A percentile compares a stretch with the other conserved stretches of the same genome.
Conservation (phyloP, 2,113 vertebrate genomes). For the Tenrec ecaudatus region DNA sequence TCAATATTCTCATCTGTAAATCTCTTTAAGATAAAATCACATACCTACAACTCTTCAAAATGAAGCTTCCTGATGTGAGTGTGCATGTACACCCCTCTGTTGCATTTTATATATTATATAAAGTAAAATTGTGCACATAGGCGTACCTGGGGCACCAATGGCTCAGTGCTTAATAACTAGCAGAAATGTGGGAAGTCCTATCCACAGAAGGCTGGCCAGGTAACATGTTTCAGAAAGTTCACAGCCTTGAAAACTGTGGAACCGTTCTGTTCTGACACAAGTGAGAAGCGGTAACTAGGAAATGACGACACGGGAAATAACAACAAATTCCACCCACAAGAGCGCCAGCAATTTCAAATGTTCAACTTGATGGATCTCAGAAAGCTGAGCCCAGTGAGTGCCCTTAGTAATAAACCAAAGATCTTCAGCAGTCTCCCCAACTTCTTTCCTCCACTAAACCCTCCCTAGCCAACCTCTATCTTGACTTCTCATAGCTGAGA, state of each 20-base stretch:
- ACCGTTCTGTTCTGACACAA: neutral
- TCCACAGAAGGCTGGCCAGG: neutral
- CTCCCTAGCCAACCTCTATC: too few relatives aligned
- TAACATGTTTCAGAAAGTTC: neutral
- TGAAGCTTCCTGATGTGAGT: neutral
- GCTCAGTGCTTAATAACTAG: neutral
- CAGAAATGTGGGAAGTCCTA: neutral
- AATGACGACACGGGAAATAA: neutral
- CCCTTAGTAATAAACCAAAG: too few relatives aligned
- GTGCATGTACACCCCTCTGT: neutral
- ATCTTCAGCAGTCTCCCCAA: too few relatives aligned
- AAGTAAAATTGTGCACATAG: neutral
- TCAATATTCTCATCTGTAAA: neutral
- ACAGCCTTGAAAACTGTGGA: neutral
- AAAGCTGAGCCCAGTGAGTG: too few relatives aligned
- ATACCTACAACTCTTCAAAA: neutral
- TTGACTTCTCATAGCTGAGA: too few relatives aligned
- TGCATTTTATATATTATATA: neutral
- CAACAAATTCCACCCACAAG: neutral
- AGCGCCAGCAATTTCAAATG: too few relatives aligned
- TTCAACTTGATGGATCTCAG: too few relatives aligned
- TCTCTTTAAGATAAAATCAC: neutral
- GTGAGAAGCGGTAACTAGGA: neutral
- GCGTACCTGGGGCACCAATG: neutral
- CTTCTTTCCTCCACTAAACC: too few relatives aligned